These are phyloP conservation scores for Silurus lanzhouensis DNA, from an alignment of 2,797 vertebrate genomes.

Conservation along the genomic window DNA sequence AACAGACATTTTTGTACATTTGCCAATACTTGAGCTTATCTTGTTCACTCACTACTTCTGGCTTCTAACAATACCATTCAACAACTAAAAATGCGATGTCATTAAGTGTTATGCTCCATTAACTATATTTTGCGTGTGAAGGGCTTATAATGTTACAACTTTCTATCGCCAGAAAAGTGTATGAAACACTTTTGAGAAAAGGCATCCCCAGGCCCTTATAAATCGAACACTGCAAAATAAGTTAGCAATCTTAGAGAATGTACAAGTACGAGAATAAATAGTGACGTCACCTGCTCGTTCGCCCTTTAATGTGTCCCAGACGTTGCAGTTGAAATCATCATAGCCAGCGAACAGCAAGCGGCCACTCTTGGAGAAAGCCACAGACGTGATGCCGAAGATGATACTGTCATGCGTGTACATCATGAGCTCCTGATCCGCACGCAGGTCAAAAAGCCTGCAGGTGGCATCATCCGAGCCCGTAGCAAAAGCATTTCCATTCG, in stretches of 20 bases:
- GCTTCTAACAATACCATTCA: neutral
- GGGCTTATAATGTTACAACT: too few species aligned
- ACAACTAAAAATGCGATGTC: neutral
- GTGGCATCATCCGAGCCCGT: conserved; percentile 87
- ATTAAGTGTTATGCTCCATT: neutral
- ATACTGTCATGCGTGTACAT: conserved; percentile 86
- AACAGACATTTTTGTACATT: neutral
- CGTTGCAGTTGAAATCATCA: conserved; percentile 88
- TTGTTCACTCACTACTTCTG: neutral
- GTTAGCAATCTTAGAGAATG: too few species aligned
- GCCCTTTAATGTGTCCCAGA: conserved; percentile 86
- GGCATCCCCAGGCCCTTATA: too few species aligned
- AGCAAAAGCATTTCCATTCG: conserved; percentile 83
- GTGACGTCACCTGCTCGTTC: conserved; percentile 79
- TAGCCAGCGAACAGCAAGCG: conserved; percentile 85
- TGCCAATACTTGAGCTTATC: neutral
- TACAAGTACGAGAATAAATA: neutral
- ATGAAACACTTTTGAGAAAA: neutral
- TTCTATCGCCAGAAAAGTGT: neutral
- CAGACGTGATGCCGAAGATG: conserved; percentile 87
- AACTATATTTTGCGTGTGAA: neutral
- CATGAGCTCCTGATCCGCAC: conserved; percentile 84
- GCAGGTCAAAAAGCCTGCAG: conserved; percentile 85
- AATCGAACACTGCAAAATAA: neutral
- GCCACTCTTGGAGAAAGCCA: conserved; percentile 87